Percentiles rank a stretch among this genome's conserved stretches.
phyloP scores from a whole-genome alignment of 2,797 vertebrate genomes.

The Epinephelus awoara region DNA sequence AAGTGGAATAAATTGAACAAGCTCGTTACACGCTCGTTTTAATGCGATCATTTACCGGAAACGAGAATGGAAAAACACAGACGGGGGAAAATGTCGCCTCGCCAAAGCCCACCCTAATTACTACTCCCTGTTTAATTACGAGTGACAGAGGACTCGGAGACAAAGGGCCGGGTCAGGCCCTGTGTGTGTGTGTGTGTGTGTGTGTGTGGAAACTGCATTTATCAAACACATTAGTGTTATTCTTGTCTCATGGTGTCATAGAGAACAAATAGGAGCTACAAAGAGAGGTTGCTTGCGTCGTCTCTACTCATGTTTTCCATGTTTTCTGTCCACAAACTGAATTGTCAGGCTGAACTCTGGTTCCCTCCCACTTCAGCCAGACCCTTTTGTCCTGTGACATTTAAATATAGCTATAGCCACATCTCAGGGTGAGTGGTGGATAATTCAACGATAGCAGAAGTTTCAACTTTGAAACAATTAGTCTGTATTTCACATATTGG shows the following conservation, averaged over 20 bases:
- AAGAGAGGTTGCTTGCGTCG: conserved; percentile 20
- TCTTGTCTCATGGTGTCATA: conserved; percentile 41
- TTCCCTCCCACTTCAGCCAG: conserved; percentile 1
- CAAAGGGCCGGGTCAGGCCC: conserved; percentile 42
- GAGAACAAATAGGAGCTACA: conserved; percentile 35
- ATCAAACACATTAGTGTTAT: conserved; percentile 49
- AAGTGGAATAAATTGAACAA: conserved; percentile 72
- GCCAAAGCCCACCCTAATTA: conserved; percentile 61
- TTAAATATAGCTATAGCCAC: conserved; percentile 4
- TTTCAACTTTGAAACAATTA: neutral
- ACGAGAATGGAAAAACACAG: conserved; percentile 49
- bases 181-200: neutral
- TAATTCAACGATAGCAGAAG: neutral
- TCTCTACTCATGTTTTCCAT: neutral
- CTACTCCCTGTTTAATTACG: conserved; percentile 63
- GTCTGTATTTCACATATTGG: neutral
- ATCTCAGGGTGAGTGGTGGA: neutral
- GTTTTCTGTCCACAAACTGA: neutral
- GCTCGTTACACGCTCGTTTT: conserved; percentile 63
- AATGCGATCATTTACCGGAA: conserved; percentile 61
- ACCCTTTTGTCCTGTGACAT: neutral
- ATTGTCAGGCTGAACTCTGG: conserved; percentile 17
- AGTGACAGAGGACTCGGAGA: conserved; percentile 64
- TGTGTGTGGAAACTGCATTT: conserved; percentile 53
- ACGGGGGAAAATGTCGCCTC: conserved; percentile 52